Percentiles rank a stretch among this genome's conserved stretches.
These are phyloP conservation scores for Meloidogyne exigua DNA, from an alignment of 1,140 invertebrate genomes.

Conservation along the genomic window DNA sequence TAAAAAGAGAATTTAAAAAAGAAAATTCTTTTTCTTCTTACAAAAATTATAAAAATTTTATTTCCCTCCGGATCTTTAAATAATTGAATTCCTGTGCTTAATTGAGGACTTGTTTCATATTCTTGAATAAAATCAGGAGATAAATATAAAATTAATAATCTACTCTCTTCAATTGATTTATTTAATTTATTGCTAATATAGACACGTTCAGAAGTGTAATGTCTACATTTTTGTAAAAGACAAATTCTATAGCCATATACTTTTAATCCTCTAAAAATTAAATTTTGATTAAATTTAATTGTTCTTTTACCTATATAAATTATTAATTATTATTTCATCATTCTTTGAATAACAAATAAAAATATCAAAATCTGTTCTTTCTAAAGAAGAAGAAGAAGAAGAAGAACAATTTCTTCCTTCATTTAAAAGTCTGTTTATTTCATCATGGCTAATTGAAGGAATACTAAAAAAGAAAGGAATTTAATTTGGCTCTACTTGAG, in stretches of 20 bases:
- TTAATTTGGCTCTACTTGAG: no score
- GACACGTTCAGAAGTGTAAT: conserved; percentile 20
- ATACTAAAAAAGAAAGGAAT: background rate
- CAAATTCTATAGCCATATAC: conserved; percentile 44
- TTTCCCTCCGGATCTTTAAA: background rate
- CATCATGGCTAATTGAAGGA: background rate
- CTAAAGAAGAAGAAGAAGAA: background rate
- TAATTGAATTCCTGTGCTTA: background rate
- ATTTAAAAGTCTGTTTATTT: background rate
- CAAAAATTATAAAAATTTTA: background rate
- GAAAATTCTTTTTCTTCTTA: background rate
- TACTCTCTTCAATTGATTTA: background rate
- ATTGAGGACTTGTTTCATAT: background rate
- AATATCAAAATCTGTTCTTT: conserved; percentile 44
- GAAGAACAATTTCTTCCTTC: background rate
- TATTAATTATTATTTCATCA: conserved; percentile 47
- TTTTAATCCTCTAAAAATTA: conserved; percentile 45
- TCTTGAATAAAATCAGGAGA: background rate
- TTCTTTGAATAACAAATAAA: conserved; percentile 54
- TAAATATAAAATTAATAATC: background rate
- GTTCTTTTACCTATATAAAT: conserved; percentile 42
- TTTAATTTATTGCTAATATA: background rate
- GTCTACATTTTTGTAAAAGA: conserved; percentile 49
- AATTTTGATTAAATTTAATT: no score
- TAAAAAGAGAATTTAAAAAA: background rate